Percentiles rank a stretch among this genome's conserved stretches.
Conservation (phyloP, 2,797 vertebrate species). For the Psittacula echo region DNA sequence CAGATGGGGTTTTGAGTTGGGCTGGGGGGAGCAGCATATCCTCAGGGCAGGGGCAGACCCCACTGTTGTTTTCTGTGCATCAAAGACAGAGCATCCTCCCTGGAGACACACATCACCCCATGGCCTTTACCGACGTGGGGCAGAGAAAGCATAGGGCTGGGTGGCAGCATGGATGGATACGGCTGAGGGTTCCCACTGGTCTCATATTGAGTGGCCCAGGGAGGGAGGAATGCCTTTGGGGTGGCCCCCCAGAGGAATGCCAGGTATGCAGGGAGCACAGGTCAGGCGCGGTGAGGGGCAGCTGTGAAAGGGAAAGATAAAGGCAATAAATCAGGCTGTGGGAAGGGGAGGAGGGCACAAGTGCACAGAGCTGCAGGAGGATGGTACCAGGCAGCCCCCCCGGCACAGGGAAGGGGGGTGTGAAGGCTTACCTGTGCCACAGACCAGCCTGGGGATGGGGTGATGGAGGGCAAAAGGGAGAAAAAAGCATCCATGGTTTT, state of each 20-base stretch:
- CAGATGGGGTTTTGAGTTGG: background rate
- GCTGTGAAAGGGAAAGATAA: constrained; percentile 56
- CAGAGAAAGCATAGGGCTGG: background rate
- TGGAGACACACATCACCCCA: background rate
- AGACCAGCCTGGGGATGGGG: background rate
- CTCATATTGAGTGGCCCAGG: background rate
- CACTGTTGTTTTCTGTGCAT: rapidly evolving
- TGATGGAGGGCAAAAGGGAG: background rate
- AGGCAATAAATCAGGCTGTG: constrained; percentile 20
- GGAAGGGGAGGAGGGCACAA: constrained; percentile 9
- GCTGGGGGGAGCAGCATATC: background rate
- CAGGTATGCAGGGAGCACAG: constrained; percentile 45
- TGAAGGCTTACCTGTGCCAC: background rate
- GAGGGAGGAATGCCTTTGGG: background rate
- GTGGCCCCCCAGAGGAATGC: constrained; percentile 38
- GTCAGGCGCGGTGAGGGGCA: background rate
- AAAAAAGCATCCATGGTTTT: background rate
- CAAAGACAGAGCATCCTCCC: background rate
- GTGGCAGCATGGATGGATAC: background rate
- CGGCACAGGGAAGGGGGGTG: background rate
- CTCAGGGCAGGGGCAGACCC: background rate
- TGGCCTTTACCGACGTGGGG: background rate
- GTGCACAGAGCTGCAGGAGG: background rate
- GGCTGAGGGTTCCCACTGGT: background rate
- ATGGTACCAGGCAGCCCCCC: background rate